phyloP scores from a whole-genome alignment of 2,888 invertebrate genomes.

The Platerodrilus igneus region DNA sequence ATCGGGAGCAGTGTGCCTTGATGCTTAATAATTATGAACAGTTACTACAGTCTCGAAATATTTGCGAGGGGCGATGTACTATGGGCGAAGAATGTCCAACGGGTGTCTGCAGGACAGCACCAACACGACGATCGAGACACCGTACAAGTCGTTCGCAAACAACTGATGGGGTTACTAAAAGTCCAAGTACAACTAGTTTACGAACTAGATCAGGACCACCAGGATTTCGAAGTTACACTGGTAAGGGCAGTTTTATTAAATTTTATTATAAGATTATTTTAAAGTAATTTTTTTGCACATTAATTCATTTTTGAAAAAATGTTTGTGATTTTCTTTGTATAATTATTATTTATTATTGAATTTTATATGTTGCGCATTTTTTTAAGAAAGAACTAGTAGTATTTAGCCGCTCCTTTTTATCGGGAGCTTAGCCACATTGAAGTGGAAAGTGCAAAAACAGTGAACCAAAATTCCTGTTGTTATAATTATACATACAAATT shows the following conservation, averaged over 20 bases:
- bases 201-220: conserved; percentile 75
- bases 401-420: no score
- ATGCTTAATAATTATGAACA: conserved; percentile 83
- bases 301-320: no score
- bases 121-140: conserved; percentile 31
- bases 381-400: no score
- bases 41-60: conserved; percentile 69
- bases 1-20: conserved; percentile 69
- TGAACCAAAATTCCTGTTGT: no score
- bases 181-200: conserved; percentile 48
- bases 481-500: no score
- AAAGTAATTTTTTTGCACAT: no score
- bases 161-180: conserved; percentile 39
- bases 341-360: no score
- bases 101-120: conserved; percentile 49
- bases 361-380: no score
- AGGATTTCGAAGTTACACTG: conserved; percentile 72
- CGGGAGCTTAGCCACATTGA: no score
- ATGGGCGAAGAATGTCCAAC: conserved; percentile 83
- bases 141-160: conserved; percentile 37
- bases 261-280: no score
- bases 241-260: conserved; percentile 37
- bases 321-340: no score
- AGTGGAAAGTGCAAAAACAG: no score
- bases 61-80: conserved; percentile 83